Conservation (phyloP, 2,888 invertebrate genomes). For the Diloba caeruleocephala region DNA sequence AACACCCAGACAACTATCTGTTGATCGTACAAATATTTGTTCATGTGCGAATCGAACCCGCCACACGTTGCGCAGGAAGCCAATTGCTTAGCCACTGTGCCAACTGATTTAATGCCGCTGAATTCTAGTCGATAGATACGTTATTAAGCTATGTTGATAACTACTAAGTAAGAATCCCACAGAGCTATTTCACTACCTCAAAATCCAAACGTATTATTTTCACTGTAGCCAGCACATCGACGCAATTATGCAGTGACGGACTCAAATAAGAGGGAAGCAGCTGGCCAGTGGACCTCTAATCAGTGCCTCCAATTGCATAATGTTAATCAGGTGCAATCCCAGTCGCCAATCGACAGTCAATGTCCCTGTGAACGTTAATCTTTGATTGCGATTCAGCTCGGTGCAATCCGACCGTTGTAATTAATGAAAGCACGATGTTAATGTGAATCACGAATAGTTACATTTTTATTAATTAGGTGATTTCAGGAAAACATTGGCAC, state of each 20-base stretch:
- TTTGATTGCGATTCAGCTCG: constrained; percentile 13
- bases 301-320: constrained; percentile 30
- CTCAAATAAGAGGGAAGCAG: constrained; percentile 43
- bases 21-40: too few species aligned
- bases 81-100: too few species aligned
- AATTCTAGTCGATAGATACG: too few species aligned
- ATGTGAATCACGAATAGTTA: too few species aligned
- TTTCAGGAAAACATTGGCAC: too few species aligned
- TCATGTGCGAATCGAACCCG: too few species aligned
- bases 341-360: constrained; percentile 8
- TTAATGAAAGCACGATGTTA: too few species aligned
- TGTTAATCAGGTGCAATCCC: constrained; percentile 36
- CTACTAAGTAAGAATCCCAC: constrained; percentile 4
- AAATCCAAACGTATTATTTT: constrained; percentile 14
- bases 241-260: constrained; percentile 28
- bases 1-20: too few species aligned
- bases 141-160: too few species aligned
- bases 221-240: constrained; percentile 10
- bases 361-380: constrained; percentile 16
- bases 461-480: too few species aligned
- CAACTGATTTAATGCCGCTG: too few species aligned
- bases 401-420: constrained; percentile 1
- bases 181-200: constrained; percentile 12
- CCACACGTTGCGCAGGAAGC: too few species aligned
- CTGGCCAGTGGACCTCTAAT: constrained; percentile 40